phyloP scores from a whole-genome alignment of 1,140 invertebrate species.

The Drosophila kohkoa region DNA sequence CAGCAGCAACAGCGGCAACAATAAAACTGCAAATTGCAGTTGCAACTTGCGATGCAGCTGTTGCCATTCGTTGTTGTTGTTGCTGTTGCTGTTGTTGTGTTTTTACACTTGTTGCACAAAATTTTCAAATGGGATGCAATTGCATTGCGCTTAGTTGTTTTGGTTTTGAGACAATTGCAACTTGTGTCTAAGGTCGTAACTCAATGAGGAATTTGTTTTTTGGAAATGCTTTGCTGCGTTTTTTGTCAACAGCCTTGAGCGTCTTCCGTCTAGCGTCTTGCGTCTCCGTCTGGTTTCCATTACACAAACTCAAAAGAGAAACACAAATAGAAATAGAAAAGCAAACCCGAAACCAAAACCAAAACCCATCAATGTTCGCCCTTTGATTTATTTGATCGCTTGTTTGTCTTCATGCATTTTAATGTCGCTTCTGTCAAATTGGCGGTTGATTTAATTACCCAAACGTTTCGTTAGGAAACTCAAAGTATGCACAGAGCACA shows the following conservation, averaged over 20 bases:
- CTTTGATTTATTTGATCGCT: slow-evolving; percentile 50
- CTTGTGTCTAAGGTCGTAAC: slow-evolving; percentile 35
- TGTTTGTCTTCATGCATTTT: slow-evolving; percentile 52
- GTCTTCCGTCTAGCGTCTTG: background rate
- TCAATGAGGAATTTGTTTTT: slow-evolving; percentile 23
- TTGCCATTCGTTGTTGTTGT: slow-evolving; percentile 3
- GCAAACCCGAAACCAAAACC: background rate
- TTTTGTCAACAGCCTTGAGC: background rate
- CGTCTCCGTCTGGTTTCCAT: slow-evolving; percentile 7
- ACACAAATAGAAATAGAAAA: background rate
- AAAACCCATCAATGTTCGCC: background rate
- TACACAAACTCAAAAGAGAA: background rate
- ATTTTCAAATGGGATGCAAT: slow-evolving; percentile 10
- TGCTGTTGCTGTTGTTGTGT: background rate
- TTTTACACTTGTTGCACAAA: slow-evolving; percentile 43
- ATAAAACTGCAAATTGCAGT: slow-evolving; percentile 43
- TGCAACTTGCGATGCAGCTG: background rate
- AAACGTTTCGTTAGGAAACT: slow-evolving; percentile 26
- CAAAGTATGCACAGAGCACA: background rate
- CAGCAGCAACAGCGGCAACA: slow-evolving; percentile 16
- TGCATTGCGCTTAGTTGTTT: slow-evolving; percentile 1
- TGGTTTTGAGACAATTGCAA: background rate
- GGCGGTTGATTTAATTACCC: slow-evolving; percentile 45
- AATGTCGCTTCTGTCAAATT: slow-evolving; percentile 38
- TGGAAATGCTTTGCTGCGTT: slow-evolving; percentile 4